These are phyloP conservation scores for Encarsia formosa DNA, from an alignment of 2,888 invertebrate genomes.

Conservation along the genomic window DNA sequence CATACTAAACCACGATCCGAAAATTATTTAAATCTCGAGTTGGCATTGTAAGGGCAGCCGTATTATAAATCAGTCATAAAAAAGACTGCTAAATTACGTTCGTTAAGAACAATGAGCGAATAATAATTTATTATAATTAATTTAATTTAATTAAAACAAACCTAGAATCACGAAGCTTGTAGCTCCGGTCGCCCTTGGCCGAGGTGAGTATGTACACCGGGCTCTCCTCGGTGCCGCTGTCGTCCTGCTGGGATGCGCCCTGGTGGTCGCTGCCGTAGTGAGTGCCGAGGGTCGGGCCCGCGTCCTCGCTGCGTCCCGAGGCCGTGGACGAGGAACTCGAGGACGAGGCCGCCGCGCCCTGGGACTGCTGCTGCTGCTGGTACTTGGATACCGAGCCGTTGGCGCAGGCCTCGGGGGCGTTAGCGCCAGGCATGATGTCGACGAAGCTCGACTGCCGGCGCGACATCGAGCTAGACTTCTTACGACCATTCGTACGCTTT, in stretches of 20 bases:
- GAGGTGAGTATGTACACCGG: conserved; percentile 48
- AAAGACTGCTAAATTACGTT: too few relatives aligned
- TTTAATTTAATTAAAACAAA: conserved; percentile 47
- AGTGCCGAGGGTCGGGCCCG: conserved; percentile 39
- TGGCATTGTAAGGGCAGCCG: too few relatives aligned
- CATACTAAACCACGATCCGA: too few relatives aligned
- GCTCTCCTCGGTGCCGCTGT: conserved; percentile 48
- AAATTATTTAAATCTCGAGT: too few relatives aligned
- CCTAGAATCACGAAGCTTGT: conserved; percentile 74
- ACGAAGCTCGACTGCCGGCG: conserved; percentile 45
- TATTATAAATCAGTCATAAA: too few relatives aligned
- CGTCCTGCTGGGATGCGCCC: conserved; percentile 46
- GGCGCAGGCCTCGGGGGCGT: conserved; percentile 37
- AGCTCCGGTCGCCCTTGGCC: conserved; percentile 51
- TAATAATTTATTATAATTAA: neutral
- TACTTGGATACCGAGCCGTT: conserved; percentile 30
- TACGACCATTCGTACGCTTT: conserved; percentile 47
- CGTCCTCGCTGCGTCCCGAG: conserved; percentile 48
- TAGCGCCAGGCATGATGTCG: conserved; percentile 26
- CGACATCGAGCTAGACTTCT: conserved; percentile 47
- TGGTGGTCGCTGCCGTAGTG: conserved; percentile 42
- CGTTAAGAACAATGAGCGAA: neutral
- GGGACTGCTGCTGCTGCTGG: conserved; percentile 22
- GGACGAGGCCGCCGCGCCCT: conserved; percentile 24
- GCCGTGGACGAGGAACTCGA: conserved; percentile 49